These are phyloP conservation scores for Rhyzopertha dominica DNA, from an alignment of 1,140 invertebrate genomes.

Conservation along the genomic window DNA sequence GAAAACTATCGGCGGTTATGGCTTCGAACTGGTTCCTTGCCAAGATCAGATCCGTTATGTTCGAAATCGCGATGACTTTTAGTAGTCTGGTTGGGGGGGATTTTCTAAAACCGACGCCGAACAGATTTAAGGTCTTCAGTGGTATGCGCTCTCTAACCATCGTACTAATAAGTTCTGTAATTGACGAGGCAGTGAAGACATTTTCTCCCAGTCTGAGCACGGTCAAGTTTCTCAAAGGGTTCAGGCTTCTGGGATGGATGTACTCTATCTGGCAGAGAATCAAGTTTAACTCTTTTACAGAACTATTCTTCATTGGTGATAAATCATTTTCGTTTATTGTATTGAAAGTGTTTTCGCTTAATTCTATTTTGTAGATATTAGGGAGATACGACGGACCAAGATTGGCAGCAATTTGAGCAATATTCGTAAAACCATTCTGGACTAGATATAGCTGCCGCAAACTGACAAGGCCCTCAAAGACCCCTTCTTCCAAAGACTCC, in stretches of 20 bases:
- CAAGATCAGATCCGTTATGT: conserved; percentile 48
- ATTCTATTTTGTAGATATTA: conserved; percentile 21
- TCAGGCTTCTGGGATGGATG: conserved; percentile 48
- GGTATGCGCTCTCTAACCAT: conserved; percentile 42
- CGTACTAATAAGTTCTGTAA: conserved; percentile 44
- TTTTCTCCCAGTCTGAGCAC: conserved; percentile 48
- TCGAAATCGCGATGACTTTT: conserved; percentile 47
- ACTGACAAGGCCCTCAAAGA: conserved; percentile 33
- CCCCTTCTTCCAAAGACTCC: conserved; percentile 23
- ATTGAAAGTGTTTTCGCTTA: conserved; percentile 33
- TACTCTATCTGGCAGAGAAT: conserved; percentile 49
- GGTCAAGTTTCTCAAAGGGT: conserved; percentile 45
- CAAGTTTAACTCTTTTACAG: conserved; percentile 44
- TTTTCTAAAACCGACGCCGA: conserved; percentile 50
- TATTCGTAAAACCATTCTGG: conserved; percentile 34
- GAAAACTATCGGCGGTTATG: conserved; percentile 47
- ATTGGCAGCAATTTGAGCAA: conserved; percentile 23
- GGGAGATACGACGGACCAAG: conserved; percentile 23
- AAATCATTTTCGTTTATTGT: conserved; percentile 29
- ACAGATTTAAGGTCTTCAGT: conserved; percentile 47
- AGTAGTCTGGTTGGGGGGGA: conserved; percentile 45
- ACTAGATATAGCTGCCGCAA: conserved; percentile 28
- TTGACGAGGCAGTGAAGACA: conserved; percentile 44
- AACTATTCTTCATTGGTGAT: conserved; percentile 19
- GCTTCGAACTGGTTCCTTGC: conserved; percentile 52